These are phyloP conservation scores for Polypterus senegalus DNA, from an alignment of 2,113 vertebrate genomes.

Conservation along the genomic window DNA sequence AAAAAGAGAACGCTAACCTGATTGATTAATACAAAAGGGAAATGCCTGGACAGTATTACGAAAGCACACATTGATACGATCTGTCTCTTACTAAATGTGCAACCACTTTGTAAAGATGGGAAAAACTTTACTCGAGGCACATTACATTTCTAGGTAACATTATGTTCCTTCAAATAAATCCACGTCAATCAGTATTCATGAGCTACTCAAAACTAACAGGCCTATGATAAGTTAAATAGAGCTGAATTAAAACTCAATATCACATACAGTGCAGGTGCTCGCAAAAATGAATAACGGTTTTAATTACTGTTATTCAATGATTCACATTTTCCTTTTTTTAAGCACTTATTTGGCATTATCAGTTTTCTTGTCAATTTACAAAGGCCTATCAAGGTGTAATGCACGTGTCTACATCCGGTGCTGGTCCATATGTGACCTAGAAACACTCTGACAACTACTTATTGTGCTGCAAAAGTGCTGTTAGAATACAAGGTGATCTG, in stretches of 20 bases:
- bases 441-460: slow-evolving; percentile 47
- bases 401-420: slow-evolving; percentile 51
- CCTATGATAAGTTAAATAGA: slow-evolving; percentile 62
- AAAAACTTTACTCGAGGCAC: too few species aligned
- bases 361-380: slow-evolving; percentile 85
- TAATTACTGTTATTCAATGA: slow-evolving; percentile 99
- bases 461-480: slow-evolving; percentile 48
- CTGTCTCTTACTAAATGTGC: too few species aligned
- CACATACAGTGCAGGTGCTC: slow-evolving; percentile 84
- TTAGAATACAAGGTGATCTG: slow-evolving; percentile 40
- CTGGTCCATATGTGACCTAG: slow-evolving; percentile 58
- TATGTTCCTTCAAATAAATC: slow-evolving; percentile 56
- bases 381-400: slow-evolving; percentile 72
- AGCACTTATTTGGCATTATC: slow-evolving; percentile 85
- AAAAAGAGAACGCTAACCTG: too few species aligned
- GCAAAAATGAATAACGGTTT: slow-evolving; percentile 95
- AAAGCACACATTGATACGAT: too few species aligned
- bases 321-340: slow-evolving; percentile 68
- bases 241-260: slow-evolving; percentile 65
- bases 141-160: slow-evolving; percentile 46
- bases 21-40: too few species aligned
- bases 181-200: slow-evolving; percentile 68
- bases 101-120: too few species aligned
- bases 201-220: slow-evolving; percentile 54
- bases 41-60: too few species aligned